A percentile compares a stretch with the other conserved stretches of the same genome.
These are phyloP conservation scores for Netelia virgata DNA, from an alignment of 2,888 invertebrate species.

Conservation along the genomic window DNA sequence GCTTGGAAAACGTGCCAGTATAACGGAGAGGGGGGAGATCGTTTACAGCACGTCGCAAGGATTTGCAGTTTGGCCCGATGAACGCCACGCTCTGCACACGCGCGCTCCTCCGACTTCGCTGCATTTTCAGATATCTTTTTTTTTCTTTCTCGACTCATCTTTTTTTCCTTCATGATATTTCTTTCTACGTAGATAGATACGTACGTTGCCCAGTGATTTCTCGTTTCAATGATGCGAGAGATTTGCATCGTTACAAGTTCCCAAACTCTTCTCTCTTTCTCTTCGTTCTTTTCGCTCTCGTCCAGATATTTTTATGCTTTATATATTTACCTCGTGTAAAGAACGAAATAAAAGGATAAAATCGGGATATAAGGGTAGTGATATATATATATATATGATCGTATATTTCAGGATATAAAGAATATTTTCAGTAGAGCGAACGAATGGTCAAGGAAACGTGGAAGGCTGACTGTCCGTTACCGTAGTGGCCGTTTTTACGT, in stretches of 20 bases:
- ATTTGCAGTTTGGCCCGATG: constrained; percentile 47
- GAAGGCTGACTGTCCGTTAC: constrained; percentile 7
- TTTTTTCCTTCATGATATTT: neutral
- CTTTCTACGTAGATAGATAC: neutral
- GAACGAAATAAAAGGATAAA: too few relatives aligned
- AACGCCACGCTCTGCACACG: constrained; percentile 10
- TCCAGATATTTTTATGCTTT: too few relatives aligned
- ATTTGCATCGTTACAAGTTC: too few relatives aligned
- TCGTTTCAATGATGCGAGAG: too few relatives aligned
- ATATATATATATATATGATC: too few relatives aligned
- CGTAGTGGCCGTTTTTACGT: constrained; percentile 34
- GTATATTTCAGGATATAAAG: neutral
- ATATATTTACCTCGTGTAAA: too few relatives aligned
- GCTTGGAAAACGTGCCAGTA: constrained; percentile 43
- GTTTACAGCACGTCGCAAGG: constrained; percentile 50
- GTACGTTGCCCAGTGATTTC: neutral
- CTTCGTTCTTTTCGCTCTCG: too few relatives aligned
- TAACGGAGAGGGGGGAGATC: constrained; percentile 34
- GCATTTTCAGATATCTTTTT: constrained; percentile 35
- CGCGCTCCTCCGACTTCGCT: constrained; percentile 32
- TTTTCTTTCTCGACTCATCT: neutral
- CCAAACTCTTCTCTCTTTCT: too few relatives aligned
- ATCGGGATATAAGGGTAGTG: too few relatives aligned
- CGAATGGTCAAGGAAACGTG: constrained; percentile 3
- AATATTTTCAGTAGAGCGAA: constrained; percentile 17